Conservation (phyloP, 2,888 invertebrate species). For the Argyra leucocephala region DNA sequence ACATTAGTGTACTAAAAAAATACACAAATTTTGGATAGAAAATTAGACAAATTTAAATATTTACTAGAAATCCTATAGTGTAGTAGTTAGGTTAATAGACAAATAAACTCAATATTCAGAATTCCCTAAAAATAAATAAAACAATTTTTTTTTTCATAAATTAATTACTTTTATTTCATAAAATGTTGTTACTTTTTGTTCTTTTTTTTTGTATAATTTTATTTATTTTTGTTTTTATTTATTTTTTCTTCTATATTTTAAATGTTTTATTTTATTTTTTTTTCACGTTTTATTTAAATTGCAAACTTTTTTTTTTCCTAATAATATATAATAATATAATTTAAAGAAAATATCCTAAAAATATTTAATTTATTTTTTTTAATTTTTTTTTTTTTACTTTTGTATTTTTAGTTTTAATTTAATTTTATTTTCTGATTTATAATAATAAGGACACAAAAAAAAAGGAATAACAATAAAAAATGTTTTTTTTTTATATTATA, state of each 20-base stretch:
- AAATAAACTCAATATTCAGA: too few species aligned
- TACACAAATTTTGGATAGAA: too few species aligned
- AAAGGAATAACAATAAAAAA: conserved; percentile 6
- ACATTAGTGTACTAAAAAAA: too few species aligned
- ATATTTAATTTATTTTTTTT: neutral
- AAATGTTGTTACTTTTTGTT: neutral
- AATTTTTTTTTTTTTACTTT: too few species aligned
- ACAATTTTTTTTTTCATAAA: neutral
- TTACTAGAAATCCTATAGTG: too few species aligned
- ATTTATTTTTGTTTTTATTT: neutral
- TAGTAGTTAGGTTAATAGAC: too few species aligned
- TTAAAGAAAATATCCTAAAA: conserved; percentile 2
- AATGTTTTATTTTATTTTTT: neutral
- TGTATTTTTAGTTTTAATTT: too few species aligned
- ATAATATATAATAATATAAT: neutral
- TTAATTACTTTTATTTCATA: neutral
- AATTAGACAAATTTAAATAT: too few species aligned
- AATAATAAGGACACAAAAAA: conserved; percentile 4
- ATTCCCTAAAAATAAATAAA: too few species aligned
- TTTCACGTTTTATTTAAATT: neutral
- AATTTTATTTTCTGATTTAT: too few species aligned
- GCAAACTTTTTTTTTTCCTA: neutral
- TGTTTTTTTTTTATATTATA: neutral
- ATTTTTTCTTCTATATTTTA: neutral
- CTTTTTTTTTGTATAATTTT: neutral